Base-by-base conservation (phyloP, 2,797 vertebrate genomes). In the Phataginus tricuspis region DNA sequence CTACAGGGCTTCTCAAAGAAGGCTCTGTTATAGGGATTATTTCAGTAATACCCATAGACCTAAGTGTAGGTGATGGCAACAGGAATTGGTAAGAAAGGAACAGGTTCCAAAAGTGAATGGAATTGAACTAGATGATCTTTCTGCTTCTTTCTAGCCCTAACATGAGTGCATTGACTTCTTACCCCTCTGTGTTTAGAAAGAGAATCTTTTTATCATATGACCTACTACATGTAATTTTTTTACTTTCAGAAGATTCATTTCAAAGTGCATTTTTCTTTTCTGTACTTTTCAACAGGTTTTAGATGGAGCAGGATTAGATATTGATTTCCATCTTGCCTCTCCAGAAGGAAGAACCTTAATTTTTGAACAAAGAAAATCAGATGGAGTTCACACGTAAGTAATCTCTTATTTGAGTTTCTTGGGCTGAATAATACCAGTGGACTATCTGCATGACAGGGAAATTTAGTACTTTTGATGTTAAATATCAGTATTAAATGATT, bases 361-460 rank as follows among this genome's bases (percentile, higher is more conserved):
- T 98, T 99, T 98, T 93, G 99, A 99, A 98, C 98, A 99, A 96
- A 99, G 98, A 97, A 99, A 99, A 98, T 99, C 99, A 69, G 99
- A 99, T 82, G 99, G 99, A 57, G 99, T 99, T 96, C 99, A 99
- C 98, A 99, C 99, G 99, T 99, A 98, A 99, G 99, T 99, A 90
- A 92, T 85, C 71, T 96, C 10, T 93, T 49, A 75, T 34, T 86
- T 96, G 69, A 79, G 34, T 68, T 93, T 19, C 51, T 69, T 90
- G 31, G 42, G 37, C 29, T 71, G 14, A 91, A 57, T 68, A 72
- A 57, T 72, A 83, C 27, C 53, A 66, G 27, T 84, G 49, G 7
- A 31, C 25, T 79, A 37, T 85, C 23, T 82, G 14, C 12, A 75
- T 31, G 31, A 49, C 13, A 69, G 66, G 91, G 21, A 71, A 69